phyloP scores from a whole-genome alignment of 1,140 invertebrate species.

The Bombus pascuorum region DNA sequence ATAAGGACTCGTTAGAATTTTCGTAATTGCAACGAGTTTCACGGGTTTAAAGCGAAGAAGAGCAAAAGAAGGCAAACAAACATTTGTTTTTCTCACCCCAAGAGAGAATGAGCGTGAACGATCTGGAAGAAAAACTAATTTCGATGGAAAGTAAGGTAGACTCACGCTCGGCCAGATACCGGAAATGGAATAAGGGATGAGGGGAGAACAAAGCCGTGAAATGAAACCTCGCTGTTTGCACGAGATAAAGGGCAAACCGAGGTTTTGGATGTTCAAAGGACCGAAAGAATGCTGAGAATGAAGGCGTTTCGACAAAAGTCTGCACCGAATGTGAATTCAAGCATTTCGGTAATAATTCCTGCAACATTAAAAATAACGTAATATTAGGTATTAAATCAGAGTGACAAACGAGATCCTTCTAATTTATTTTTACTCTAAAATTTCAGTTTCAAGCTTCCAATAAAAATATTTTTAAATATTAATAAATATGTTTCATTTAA shows the following conservation, averaged over 20 bases:
- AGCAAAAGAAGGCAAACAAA: background rate
- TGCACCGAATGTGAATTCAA: background rate
- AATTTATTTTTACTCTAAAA: background rate
- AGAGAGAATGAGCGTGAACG: background rate
- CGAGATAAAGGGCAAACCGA: constrained; percentile 43
- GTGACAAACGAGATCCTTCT: background rate
- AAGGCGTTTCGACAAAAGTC: background rate
- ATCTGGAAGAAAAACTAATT: constrained; percentile 43
- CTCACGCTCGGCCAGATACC: constrained; percentile 25
- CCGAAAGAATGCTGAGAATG: constrained; percentile 11
- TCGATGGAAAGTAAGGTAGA: constrained; percentile 47
- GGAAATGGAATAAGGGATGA: constrained; percentile 51
- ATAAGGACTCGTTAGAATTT: background rate
- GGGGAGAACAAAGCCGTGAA: constrained; percentile 43
- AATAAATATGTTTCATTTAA: background rate
- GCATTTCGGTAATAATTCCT: background rate
- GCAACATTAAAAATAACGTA: too few relatives aligned
- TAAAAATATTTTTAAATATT: background rate
- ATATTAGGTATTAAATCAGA: background rate
- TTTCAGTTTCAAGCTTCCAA: background rate
- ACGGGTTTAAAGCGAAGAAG: background rate
- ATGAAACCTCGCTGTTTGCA: constrained; percentile 48
- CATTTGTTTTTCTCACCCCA: constrained; percentile 21
- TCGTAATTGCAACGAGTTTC: background rate
- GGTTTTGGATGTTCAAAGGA: constrained; percentile 10